Conservation (phyloP, 2,797 vertebrate genomes). For the Microhierax caerulescens region DNA sequence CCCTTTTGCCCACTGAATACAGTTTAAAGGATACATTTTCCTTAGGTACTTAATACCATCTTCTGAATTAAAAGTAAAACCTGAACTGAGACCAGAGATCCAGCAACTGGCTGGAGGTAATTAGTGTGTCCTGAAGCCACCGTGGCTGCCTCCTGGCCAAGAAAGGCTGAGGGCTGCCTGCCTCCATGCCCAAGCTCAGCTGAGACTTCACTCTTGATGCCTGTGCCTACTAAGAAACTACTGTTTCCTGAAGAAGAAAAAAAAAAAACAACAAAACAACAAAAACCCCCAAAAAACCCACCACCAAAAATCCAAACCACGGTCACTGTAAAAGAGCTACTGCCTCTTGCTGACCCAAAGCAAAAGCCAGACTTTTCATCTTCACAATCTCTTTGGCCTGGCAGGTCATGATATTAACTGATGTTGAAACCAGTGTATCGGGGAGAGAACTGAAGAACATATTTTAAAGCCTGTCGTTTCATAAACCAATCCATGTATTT, state of each 20-base stretch:
- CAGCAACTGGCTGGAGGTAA: background rate
- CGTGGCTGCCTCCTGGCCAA: background rate
- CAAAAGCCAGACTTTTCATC: background rate
- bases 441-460: background rate
- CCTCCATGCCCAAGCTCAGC: accelerated
- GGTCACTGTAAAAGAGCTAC: background rate
- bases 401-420: background rate
- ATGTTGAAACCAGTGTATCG: background rate
- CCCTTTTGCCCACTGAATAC: background rate
- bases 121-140: background rate
- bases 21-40: background rate
- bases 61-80: background rate
- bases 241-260: no score
- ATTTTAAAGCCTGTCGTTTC: background rate
- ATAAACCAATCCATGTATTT: background rate
- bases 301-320: background rate
- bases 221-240: background rate
- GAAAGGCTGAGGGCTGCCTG: background rate
- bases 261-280: background rate
- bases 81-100: background rate
- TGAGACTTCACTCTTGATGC: accelerated
- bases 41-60: background rate
- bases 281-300: background rate
- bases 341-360: background rate
- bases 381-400: background rate